phyloP scores from a whole-genome alignment of 2,113 vertebrate genomes.

The Dicrurus megarhynchus region DNA sequence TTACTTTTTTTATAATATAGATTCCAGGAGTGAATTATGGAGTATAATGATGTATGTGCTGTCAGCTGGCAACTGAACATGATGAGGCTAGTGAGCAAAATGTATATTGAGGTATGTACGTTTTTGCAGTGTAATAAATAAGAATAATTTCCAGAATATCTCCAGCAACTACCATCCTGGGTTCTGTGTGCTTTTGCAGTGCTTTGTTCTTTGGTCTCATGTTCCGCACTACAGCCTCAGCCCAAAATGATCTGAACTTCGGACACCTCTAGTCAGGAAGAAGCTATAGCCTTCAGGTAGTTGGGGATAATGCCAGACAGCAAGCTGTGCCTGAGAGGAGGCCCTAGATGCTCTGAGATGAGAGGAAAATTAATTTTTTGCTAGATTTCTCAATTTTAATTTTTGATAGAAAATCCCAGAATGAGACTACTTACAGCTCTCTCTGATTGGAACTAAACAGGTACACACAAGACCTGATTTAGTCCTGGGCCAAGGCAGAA shows the following conservation, averaged over 20 bases:
- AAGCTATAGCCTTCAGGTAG: background rate
- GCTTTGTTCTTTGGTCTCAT: background rate
- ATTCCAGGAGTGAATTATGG: background rate
- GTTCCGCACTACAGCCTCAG: background rate
- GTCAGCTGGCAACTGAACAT: background rate
- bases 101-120: background rate
- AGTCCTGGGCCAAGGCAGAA: background rate
- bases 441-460: background rate
- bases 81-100: background rate
- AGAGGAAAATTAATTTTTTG: background rate
- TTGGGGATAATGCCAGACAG: background rate
- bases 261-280: background rate
- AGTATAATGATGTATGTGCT: background rate
- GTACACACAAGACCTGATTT: background rate
- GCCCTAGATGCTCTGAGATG: background rate
- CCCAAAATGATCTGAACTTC: background rate
- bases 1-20: background rate
- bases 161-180: background rate
- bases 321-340: background rate
- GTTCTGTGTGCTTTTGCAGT: background rate
- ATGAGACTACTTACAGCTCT: background rate
- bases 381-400: background rate
- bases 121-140: background rate
- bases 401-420: background rate
- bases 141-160: background rate